These are phyloP conservation scores for Atethmia centrago DNA, from an alignment of 2,888 invertebrate species.

Conservation along the genomic window DNA sequence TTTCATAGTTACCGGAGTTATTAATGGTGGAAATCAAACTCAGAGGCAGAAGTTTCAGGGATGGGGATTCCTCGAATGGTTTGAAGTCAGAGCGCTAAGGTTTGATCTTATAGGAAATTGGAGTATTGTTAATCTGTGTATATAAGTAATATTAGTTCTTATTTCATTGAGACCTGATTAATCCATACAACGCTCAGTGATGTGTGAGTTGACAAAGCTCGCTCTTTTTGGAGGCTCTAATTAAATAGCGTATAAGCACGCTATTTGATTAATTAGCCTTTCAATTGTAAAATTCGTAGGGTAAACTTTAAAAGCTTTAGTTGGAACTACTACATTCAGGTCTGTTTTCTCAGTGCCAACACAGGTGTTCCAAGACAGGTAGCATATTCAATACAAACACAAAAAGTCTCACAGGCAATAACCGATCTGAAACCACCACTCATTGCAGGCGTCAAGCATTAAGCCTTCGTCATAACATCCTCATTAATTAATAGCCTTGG, in stretches of 20 bases:
- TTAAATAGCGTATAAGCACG: no score
- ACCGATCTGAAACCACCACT: slow-evolving; percentile 34
- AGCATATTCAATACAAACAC: neutral
- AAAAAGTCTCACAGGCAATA: slow-evolving; percentile 35
- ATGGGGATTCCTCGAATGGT: neutral
- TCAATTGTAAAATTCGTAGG: rapidly evolving
- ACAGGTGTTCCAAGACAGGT: neutral
- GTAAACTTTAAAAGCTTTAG: neutral
- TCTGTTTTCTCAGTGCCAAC: neutral
- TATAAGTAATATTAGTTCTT: neutral
- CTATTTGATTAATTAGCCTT: neutral
- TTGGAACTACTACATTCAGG: neutral
- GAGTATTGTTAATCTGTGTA: neutral
- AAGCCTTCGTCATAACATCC: slow-evolving; percentile 40
- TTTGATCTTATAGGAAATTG: neutral
- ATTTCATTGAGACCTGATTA: neutral
- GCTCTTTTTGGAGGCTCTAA: no score
- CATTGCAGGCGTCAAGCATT: slow-evolving; percentile 55
- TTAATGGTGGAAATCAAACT: slow-evolving; percentile 19
- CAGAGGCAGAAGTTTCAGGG: neutral
- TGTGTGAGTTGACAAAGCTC: no score
- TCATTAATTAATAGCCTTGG: slow-evolving; percentile 58
- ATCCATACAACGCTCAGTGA: no score
- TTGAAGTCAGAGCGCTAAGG: neutral
- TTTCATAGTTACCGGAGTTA: slow-evolving; percentile 29